Evolutionary conservation across 2,888 invertebrate species (phyloP), one percentile per base, ranked within the genome.

Genomic region (Epistrophe grossulariae): DNA sequence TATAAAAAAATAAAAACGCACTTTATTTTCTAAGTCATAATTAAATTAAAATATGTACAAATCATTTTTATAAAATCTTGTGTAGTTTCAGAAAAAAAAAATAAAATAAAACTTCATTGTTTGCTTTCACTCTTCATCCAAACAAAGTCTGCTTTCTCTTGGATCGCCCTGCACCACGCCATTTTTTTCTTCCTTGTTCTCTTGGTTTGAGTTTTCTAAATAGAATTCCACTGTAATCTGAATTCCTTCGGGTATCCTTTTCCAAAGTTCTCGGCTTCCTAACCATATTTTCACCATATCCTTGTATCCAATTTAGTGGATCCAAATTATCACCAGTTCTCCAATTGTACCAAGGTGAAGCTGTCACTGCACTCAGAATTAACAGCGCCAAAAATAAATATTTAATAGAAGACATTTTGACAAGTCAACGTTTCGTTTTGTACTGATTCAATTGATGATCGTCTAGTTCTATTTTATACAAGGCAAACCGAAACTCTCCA

Each of bases 241-340:
- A 31, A 11, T 73, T 85, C 8, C 19, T 48, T 7, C 13, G 40
- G n/a, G 57, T 24, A 15, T 43, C 11, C 6, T 15, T 52, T 9
- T 66, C 78, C 57, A 88, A 48, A 28, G 81, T 70, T 71, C 92
- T 90, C 2, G 92, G 89, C 13, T 78, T 89, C 0, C 92, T 89
- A 40, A 92, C 88, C 31, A 88, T 88, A 52, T 92, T 90, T 84
- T 89, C 89, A 6, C 91, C 92, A 73, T 91, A 91, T 4, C 90
- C 89, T 4, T 89, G 90, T 11, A 92, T 90, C 92, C 92, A 92
- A 70, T 88, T 91, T 10, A 92, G 68, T 0, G 92, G 92, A 89
- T 92, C 92, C 87, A 92, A 88, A 38, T 90, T 92, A 81, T 91
- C 90, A 88, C 91, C 91, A 35, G 71, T 60, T 28, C 76, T 31